Conservation (phyloP, 2,113 vertebrate species). For the Jacana jacana region DNA sequence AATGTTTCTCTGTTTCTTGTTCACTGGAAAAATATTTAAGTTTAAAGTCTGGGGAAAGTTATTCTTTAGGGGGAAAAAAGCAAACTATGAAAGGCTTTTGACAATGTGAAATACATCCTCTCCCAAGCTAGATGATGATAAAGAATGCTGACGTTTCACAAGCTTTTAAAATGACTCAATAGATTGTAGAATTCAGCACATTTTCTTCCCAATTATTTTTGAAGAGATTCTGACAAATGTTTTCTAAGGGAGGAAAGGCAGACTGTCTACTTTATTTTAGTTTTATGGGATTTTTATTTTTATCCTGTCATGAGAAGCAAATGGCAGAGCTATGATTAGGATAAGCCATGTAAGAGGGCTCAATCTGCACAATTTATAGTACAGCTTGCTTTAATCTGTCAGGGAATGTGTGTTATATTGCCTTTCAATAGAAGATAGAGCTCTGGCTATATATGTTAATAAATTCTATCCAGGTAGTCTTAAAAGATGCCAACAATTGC, state of each 20-base stretch:
- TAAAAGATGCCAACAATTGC: conserved; percentile 46
- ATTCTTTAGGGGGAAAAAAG: background rate
- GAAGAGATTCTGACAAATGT: conserved; percentile 71
- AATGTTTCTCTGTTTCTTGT: background rate
- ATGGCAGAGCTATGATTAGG: conserved; percentile 66
- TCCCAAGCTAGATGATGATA: background rate
- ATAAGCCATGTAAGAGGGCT: conserved; percentile 44
- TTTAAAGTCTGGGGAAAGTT: conserved; percentile 45
- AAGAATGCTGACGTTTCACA: conserved; percentile 28
- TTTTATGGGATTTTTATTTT: conserved; percentile 72
- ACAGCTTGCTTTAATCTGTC: conserved; percentile 64
- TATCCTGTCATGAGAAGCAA: conserved; percentile 67
- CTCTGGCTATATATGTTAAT: conserved; percentile 56
- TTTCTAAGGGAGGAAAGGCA: conserved; percentile 66
- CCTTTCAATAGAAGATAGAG: conserved; percentile 40
- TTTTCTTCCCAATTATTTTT: conserved; percentile 77
- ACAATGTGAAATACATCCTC: conserved; percentile 13
- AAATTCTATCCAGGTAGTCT: conserved; percentile 46
- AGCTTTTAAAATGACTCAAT: conserved; percentile 62
- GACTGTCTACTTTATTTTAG: conserved; percentile 69
- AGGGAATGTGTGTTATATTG: conserved; percentile 34
- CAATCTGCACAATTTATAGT: conserved; percentile 58
- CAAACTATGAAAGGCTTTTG: conserved; percentile 20
- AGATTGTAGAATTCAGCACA: conserved; percentile 52
- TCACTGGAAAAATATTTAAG: conserved; percentile 48